Conservation (phyloP, 2,113 vertebrate species). For the Lipophrys pholis region DNA sequence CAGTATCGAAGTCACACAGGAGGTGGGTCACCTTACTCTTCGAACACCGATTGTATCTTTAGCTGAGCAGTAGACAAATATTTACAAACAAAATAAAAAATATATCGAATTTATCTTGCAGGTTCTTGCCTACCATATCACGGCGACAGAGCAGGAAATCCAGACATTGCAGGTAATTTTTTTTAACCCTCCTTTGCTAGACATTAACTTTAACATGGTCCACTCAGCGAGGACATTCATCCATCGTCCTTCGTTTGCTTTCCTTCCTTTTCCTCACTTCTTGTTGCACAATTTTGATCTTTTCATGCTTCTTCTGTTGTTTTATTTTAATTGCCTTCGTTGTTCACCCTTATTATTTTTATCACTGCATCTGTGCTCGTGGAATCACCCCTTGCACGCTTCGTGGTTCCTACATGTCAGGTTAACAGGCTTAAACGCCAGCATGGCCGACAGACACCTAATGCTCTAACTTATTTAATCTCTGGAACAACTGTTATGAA, state of each 20-base stretch:
- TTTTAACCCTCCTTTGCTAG: background rate
- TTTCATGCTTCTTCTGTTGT: background rate
- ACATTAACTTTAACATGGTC: background rate
- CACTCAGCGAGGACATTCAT: too few species aligned
- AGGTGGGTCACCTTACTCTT: slow-evolving; percentile 80
- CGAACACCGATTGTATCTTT: background rate
- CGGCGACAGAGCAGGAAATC: slow-evolving; percentile 90
- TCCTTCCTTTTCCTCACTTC: too few species aligned
- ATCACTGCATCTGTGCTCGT: background rate
- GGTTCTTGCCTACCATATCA: slow-evolving; percentile 94
- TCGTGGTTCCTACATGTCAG: background rate
- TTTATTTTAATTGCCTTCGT: background rate
- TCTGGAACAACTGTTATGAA: slow-evolving; percentile 14
- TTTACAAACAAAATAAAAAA: background rate
- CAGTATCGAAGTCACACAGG: slow-evolving; percentile 92
- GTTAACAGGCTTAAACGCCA: slow-evolving; percentile 24
- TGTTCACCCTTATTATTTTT: background rate
- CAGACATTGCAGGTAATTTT: slow-evolving; percentile 86
- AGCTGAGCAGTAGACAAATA: background rate
- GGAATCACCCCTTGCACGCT: background rate
- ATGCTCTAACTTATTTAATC: slow-evolving; percentile 8
- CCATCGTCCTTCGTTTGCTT: too few species aligned
- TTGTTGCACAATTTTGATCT: too few species aligned
- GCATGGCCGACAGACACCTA: background rate
- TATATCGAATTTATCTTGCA: slow-evolving; percentile 38